Evolutionary conservation across 1,140 invertebrate species (phyloP).

Genomic region (Drosophila pseudoobscura): DNA sequence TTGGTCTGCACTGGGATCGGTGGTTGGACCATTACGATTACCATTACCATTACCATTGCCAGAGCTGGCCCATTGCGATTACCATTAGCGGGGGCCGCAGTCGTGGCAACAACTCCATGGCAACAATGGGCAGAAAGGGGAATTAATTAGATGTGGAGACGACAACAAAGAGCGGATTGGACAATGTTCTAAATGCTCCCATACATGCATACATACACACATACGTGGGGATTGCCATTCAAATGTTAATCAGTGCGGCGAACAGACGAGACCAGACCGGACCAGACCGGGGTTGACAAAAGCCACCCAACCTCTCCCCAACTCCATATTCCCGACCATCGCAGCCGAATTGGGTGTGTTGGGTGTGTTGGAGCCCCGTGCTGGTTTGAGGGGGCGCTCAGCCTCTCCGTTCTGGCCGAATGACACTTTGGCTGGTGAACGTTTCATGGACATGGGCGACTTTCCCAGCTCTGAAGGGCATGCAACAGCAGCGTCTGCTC

Average conservation of each 20-base stretch:
- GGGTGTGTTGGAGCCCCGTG: slow-evolving; percentile 23
- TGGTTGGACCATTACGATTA: slow-evolving; percentile 52
- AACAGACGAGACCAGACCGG: slow-evolving; percentile 22
- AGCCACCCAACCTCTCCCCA: slow-evolving; percentile 31
- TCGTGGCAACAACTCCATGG: slow-evolving; percentile 51
- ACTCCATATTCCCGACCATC: slow-evolving; percentile 11
- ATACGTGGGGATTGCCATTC: slow-evolving; percentile 67
- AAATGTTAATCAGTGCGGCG: slow-evolving; percentile 78
- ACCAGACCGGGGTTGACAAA: slow-evolving; percentile 56
- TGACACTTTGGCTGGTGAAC: slow-evolving; percentile 67
- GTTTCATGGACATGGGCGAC: slow-evolving; percentile 70
- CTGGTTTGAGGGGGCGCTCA: slow-evolving; percentile 22
- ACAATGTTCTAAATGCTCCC: slow-evolving; percentile 72
- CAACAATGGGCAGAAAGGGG: slow-evolving; percentile 69
- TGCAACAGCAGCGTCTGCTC: slow-evolving; percentile 9
- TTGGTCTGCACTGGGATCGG: slow-evolving; percentile 59
- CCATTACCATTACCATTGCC: slow-evolving; percentile 47
- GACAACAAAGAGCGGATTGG: slow-evolving; percentile 60
- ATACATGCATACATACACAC: too few species aligned
- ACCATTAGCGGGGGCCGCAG: slow-evolving; percentile 65
- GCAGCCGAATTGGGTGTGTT: slow-evolving; percentile 44
- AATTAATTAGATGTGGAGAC: slow-evolving; percentile 82
- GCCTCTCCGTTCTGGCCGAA: slow-evolving; percentile 67
- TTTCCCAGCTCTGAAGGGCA: slow-evolving; percentile 71
- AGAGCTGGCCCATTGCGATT: slow-evolving; percentile 50